Base-by-base conservation (phyloP, 53 echinoderm and acorn worm genomes). In the Paracentrotus lividus region DNA sequence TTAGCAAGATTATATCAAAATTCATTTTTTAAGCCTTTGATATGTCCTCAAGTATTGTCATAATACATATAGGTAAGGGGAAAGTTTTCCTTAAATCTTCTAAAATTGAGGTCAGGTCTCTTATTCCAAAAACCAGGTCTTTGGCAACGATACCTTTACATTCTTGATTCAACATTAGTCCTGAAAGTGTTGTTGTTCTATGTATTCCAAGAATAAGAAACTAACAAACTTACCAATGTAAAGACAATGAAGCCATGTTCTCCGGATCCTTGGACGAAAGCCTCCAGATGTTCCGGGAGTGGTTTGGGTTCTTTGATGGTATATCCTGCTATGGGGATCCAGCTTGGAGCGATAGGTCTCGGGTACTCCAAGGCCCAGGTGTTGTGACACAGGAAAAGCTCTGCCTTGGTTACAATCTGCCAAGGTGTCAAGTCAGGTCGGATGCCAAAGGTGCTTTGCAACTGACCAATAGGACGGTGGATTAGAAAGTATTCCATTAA, bases 311-410 rank as follows among this genome's bases (percentile, higher is more conserved):
- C 47, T 13, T 65, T 90, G 47, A 90, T 90, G 64, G 67, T 90
- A 26, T 23, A 9, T 1, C 95, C 95, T 7, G 88, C 77, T 1
- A 95, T 95, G 13, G 93, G 93, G n/a, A 95, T 93, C 32, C 89
- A 89, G 87, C 93, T 97, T 6, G 97, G 97, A 53, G 88, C 51
- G 53, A 91, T 90, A 1, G 97, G 97, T 85, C 95, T 68, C 45
- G 97, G 94, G 49, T 93, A 94, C 77, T 95, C 97, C 61, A 97
- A 57, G 33, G 90, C 87, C 61, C 95, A 94, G 40, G 95, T 95
- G 87, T 78, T 85, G 58, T 95, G 90, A 54, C 53, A 88, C 72
- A 97, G 59, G 91, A 90, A 93, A 69, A 97, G 91, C 10, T 93
- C 91, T 8, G 95, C 93, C 5, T 68, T 67, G 15, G 65, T 36